phyloP scores from a whole-genome alignment of 2,113 vertebrate genomes.

The Rhinoderma darwinii region DNA sequence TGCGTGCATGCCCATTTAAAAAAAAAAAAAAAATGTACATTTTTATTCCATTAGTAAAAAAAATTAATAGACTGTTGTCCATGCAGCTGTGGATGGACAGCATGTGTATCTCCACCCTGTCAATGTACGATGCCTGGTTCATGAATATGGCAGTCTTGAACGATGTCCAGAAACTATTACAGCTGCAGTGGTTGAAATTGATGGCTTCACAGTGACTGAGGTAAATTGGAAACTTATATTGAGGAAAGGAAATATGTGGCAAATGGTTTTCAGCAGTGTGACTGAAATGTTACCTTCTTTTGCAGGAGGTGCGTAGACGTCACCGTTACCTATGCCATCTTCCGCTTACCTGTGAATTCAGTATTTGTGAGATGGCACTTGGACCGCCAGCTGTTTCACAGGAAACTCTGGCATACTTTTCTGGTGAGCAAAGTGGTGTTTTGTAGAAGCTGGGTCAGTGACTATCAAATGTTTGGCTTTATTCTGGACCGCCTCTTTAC shows the following conservation, averaged over 20 bases:
- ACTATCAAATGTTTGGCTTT: no score
- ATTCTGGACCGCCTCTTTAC: no score
- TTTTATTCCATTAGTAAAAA: background rate
- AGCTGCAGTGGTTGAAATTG: slow-evolving; percentile 90
- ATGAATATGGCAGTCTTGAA: slow-evolving; percentile 94
- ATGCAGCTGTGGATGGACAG: slow-evolving; percentile 92
- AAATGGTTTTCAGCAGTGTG: background rate
- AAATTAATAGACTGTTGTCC: background rate
- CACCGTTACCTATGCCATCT: slow-evolving; percentile 95
- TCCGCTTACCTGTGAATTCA: slow-evolving; percentile 98
- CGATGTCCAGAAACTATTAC: slow-evolving; percentile 91
- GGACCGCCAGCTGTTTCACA: slow-evolving; percentile 90
- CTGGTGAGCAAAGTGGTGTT: no score
- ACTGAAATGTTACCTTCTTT: slow-evolving; percentile 7
- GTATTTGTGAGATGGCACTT: slow-evolving; percentile 92
- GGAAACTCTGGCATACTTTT: slow-evolving; percentile 91
- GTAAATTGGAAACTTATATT: slow-evolving; percentile 66
- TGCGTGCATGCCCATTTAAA: slow-evolving; percentile 61
- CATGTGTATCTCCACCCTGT: slow-evolving; percentile 97
- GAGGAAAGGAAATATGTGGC: no score
- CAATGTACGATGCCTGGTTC: slow-evolving; percentile 91
- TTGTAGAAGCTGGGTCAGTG: no score
- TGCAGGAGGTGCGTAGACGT: slow-evolving; percentile 90
- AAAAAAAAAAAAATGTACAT: background rate
- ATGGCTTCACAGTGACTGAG: slow-evolving; percentile 94